These are phyloP conservation scores for Paramacrobiotus metropolitanus DNA, from an alignment of 1,140 invertebrate genomes.

Conservation along the genomic window DNA sequence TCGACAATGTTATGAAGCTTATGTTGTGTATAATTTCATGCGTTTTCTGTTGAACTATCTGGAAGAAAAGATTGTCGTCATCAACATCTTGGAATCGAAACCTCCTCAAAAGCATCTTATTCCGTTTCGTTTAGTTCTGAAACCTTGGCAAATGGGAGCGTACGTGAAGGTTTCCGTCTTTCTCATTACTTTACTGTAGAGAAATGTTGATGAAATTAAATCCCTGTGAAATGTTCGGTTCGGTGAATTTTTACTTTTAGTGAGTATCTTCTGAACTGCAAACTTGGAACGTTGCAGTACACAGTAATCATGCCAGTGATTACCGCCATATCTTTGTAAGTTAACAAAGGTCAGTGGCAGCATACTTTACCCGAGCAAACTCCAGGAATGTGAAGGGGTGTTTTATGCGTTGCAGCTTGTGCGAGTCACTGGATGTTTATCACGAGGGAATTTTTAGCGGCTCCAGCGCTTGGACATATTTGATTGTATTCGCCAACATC, in stretches of 20 bases:
- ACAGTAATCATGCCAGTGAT: slow-evolving; percentile 12
- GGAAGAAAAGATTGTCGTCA: too few relatives aligned
- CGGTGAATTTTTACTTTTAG: slow-evolving; percentile 15
- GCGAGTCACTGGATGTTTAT: slow-evolving; percentile 58
- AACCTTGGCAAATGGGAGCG: too few relatives aligned
- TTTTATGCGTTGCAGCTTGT: slow-evolving; percentile 37
- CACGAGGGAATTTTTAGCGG: slow-evolving; percentile 70
- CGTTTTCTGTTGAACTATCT: too few relatives aligned
- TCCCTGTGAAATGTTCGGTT: too few relatives aligned
- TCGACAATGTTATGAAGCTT: too few relatives aligned
- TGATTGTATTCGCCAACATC: slow-evolving; percentile 70
- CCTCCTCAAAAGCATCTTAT: too few relatives aligned
- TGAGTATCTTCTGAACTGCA: slow-evolving; percentile 20
- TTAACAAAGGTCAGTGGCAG: background rate
- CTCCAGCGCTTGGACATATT: slow-evolving; percentile 57
- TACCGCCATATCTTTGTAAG: background rate
- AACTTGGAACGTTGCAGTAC: slow-evolving; percentile 24
- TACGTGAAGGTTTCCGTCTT: too few relatives aligned
- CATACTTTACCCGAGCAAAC: background rate
- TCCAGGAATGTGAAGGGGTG: slow-evolving; percentile 5
- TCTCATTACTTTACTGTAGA: too few relatives aligned
- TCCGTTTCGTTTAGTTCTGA: too few relatives aligned
- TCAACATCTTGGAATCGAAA: too few relatives aligned
- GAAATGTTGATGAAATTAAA: too few relatives aligned
- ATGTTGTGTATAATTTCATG: too few relatives aligned